These are phyloP conservation scores for Zalophus californianus DNA, from an alignment of 2,797 vertebrate species.

Conservation along the genomic window DNA sequence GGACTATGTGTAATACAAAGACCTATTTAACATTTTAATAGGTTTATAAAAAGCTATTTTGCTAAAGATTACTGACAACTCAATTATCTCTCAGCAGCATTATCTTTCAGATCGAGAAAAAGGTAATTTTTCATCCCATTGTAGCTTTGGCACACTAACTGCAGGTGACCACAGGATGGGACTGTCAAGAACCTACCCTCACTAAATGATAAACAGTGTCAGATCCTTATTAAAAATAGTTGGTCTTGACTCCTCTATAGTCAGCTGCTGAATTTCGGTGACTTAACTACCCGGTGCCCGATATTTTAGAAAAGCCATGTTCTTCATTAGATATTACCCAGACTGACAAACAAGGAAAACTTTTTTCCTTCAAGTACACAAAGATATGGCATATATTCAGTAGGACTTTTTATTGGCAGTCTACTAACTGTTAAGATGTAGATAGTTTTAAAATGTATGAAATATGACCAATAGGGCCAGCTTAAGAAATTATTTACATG, in stretches of 20 bases:
- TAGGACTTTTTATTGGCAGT: neutral
- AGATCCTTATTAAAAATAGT: neutral
- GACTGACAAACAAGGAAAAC: neutral
- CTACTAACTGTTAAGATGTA: neutral
- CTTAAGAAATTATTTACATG: conserved; percentile 15
- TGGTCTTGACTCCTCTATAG: neutral
- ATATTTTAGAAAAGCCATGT: neutral
- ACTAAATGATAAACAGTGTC: neutral
- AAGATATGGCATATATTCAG: neutral
- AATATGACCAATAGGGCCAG: neutral
- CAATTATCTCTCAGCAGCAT: neutral
- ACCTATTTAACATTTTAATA: neutral
- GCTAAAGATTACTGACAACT: neutral
- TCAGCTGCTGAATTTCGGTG: neutral
- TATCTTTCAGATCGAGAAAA: neutral
- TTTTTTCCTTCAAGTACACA: neutral
- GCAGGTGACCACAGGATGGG: neutral
- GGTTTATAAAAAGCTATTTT: neutral
- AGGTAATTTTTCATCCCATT: neutral
- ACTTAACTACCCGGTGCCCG: neutral
- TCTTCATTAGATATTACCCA: neutral
- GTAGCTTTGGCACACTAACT: neutral
- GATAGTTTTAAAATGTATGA: neutral
- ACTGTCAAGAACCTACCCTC: neutral
- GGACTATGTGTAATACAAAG: neutral